Evolutionary conservation across 2,888 invertebrate species (phyloP), one percentile per base, ranked within the genome.

Genomic region (Lasioglossum marginatum): DNA sequence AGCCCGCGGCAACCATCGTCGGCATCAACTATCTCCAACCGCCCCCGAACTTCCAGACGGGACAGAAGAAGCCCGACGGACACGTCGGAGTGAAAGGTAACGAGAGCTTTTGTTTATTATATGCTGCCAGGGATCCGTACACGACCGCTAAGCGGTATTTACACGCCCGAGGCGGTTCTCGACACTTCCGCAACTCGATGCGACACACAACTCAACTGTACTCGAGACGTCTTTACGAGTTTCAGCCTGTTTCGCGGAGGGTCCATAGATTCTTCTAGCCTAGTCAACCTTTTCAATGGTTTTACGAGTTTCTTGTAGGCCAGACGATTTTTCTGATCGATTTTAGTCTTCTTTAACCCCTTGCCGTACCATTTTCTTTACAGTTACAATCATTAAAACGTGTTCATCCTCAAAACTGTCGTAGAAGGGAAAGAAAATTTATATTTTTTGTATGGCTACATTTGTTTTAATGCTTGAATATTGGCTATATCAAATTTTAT

Each of bases 1-100:
- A 93, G 77, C 93, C 93, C 16, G 93, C 92, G 27, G 93, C 93
- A 5, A 94, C 94, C 40, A 94, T 95, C 73, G 94, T 95, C 63
- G 95, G 94, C 57, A 94, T 94, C 83, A 94, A 95, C 87, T 95
- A 95, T 81, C 93, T 94, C 14, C 95, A 95, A 85, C 95, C 95
- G 68, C 95, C 95, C 48, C 95, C 95, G 10, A 95, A 95, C 91
- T 94, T 94, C 82, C 95, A 95, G 88, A 94, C 95, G 43, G 95
- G 94, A 57, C 95, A 95, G 89, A 94, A 93, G 88, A 95, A 94
- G 79, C 94, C 95, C 52, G 93, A 94, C 77, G 95, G 95, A 40
- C 95, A 95, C 81, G 93, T 94, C 31, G 95, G 94, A 77, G 93
- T 95, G 43, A 95, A 94, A 95, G 95, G 95, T 95, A 85, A 87